Evolutionary conservation across 2,113 vertebrate species (phyloP).

Genomic region (Panthera tigris): DNA sequence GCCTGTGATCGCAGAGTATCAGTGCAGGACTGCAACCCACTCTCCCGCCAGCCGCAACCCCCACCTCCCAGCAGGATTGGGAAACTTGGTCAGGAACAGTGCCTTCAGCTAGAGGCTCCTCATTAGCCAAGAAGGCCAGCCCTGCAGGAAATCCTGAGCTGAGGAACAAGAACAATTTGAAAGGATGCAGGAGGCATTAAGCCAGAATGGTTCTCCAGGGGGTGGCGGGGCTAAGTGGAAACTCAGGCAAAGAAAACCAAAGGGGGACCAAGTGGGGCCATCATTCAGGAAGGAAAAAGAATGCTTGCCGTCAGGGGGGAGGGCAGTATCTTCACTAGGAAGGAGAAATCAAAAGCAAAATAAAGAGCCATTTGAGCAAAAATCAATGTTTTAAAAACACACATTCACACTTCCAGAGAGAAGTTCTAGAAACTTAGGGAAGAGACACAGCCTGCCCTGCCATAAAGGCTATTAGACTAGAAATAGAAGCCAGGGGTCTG

Average conservation of each 20-base stretch:
- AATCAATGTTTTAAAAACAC: constrained; percentile 65
- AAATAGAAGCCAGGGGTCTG: neutral
- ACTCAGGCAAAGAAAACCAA: constrained; percentile 57
- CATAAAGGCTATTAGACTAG: neutral
- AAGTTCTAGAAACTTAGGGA: constrained; percentile 26
- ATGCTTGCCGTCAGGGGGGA: neutral
- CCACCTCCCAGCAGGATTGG: neutral
- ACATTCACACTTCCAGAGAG: constrained; percentile 2
- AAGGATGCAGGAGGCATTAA: constrained; percentile 72
- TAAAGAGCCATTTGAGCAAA: constrained; percentile 56
- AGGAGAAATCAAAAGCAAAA: constrained; percentile 65
- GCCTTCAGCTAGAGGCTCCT: constrained; percentile 63
- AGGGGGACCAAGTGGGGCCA: constrained; percentile 2
- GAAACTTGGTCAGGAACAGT: constrained; percentile 42
- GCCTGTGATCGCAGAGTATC: neutral
- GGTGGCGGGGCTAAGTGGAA: constrained; percentile 66
- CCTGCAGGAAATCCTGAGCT: constrained; percentile 61
- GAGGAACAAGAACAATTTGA: constrained; percentile 70
- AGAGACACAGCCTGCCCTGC: neutral
- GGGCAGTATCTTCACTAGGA: neutral
- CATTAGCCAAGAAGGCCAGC: constrained; percentile 69
- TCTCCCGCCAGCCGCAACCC: neutral
- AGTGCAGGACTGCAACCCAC: too few species aligned
- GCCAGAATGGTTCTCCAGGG: constrained; percentile 69
- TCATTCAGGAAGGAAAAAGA: constrained; percentile 57